These are phyloP conservation scores for Chauna torquata DNA, from an alignment of 2,113 vertebrate species.

Conservation along the genomic window DNA sequence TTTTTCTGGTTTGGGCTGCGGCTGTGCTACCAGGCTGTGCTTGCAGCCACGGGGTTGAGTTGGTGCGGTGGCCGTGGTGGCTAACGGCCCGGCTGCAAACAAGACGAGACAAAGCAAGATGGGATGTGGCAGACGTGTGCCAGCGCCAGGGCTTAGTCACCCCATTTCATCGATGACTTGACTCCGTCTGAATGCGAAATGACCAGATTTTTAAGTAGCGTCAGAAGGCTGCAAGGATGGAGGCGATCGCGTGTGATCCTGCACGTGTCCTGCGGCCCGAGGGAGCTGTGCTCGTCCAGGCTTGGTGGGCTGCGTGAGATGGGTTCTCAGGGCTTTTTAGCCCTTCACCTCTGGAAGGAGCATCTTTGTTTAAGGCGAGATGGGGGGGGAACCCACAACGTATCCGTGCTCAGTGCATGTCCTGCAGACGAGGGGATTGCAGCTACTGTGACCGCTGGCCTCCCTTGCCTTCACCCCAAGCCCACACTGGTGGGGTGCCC, in stretches of 20 bases:
- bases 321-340: background rate
- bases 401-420: fast-evolving
- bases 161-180: background rate
- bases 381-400: fast-evolving
- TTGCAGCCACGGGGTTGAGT: background rate
- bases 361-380: background rate
- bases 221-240: background rate
- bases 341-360: background rate
- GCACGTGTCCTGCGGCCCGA: background rate
- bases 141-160: background rate
- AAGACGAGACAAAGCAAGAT: background rate
- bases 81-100: background rate
- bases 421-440: background rate
- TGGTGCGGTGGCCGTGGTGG: background rate
- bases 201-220: background rate
- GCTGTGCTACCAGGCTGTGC: fast-evolving
- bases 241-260: background rate
- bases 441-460: background rate
- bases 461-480: background rate
- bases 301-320: fast-evolving
- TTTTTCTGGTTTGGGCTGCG: background rate
- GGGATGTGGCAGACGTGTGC: background rate
- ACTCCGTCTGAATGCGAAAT: slow-evolving; percentile 18
- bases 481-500: background rate
- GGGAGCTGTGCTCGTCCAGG: background rate